These are phyloP conservation scores for Theropithecus gelada DNA, from an alignment of 2,113 vertebrate species.

Conservation along the genomic window DNA sequence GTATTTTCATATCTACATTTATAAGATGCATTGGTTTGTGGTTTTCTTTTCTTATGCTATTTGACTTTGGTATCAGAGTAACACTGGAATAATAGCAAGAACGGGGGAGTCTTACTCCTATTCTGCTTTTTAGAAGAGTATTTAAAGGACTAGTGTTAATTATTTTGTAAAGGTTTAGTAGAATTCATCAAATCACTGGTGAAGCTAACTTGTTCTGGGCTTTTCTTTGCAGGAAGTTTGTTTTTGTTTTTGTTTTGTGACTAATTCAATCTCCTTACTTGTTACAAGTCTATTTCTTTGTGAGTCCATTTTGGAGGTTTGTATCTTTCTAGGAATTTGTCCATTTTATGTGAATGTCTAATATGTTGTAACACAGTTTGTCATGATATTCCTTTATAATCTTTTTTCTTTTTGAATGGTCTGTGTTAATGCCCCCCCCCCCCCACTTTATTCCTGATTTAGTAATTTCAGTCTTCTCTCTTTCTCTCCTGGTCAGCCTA, in stretches of 20 bases:
- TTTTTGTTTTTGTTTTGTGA: background rate
- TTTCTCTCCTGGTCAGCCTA: background rate
- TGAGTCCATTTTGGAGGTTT: background rate
- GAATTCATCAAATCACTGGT: background rate
- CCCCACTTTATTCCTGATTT: background rate
- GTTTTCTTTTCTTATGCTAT: background rate
- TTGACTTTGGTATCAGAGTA: background rate
- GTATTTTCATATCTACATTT: background rate
- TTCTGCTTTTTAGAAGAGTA: background rate
- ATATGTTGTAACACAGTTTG: background rate
- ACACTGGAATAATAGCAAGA: background rate
- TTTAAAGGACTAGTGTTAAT: background rate
- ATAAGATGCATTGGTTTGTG: background rate
- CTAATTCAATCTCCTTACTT: background rate
- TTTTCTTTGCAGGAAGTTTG: background rate
- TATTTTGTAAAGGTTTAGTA: background rate
- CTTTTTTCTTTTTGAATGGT: background rate
- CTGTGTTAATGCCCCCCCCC: background rate
- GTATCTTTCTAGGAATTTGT: background rate
- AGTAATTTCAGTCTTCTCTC: background rate
- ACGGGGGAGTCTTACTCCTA: background rate
- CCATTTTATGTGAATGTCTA: background rate
- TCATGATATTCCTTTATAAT: background rate
- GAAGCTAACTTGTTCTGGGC: background rate
- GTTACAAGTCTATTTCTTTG: background rate